Conservation (phyloP, 2,113 vertebrate genomes). For the Tapirus terrestris region DNA sequence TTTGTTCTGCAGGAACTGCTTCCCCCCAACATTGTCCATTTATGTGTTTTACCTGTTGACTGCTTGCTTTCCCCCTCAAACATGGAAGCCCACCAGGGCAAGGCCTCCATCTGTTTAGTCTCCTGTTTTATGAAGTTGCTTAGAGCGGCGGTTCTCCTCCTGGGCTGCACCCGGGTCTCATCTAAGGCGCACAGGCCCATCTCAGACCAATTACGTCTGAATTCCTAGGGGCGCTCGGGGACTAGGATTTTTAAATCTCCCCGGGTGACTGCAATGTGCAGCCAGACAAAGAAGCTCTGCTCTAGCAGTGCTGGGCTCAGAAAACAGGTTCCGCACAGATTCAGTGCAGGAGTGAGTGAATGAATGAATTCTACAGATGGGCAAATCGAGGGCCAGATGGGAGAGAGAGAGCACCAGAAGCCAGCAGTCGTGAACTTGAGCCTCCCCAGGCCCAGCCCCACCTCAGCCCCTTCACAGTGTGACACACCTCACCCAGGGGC, state of each 20-base stretch:
- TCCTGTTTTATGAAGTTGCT: background rate
- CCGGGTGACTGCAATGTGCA: background rate
- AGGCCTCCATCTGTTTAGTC: background rate
- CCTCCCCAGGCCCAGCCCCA: background rate
- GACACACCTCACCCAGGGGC: background rate
- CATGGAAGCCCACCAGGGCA: background rate
- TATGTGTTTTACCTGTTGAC: background rate
- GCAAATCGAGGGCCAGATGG: background rate
- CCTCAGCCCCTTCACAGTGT: background rate
- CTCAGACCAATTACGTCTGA: background rate
- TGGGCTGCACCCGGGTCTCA: background rate
- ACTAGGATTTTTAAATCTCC: background rate
- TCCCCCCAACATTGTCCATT: rapidly evolving
- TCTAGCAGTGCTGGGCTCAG: rapidly evolving
- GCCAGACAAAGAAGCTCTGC: background rate
- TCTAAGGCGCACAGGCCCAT: background rate
- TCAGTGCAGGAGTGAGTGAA: background rate
- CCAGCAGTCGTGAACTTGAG: background rate
- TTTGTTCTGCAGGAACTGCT: background rate
- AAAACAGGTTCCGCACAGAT: background rate
- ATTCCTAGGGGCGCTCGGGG: background rate
- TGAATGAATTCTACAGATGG: background rate
- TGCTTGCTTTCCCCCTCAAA: background rate
- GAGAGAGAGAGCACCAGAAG: background rate
- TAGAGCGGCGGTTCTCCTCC: background rate